Evolutionary conservation across 2,888 invertebrate species (phyloP).

Genomic region (Acronicta psi): DNA sequence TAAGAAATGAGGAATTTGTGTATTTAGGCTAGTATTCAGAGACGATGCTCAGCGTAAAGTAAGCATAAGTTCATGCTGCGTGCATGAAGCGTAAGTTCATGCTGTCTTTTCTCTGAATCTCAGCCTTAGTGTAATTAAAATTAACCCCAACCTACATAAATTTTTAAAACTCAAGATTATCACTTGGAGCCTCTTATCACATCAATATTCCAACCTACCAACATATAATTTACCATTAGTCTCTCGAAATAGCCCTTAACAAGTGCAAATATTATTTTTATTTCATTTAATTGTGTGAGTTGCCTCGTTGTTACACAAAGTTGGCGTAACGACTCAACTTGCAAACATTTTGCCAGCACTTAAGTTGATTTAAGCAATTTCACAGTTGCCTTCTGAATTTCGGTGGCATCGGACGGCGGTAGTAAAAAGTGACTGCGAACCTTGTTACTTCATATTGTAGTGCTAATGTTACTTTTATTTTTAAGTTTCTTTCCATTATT

Average conservation of each 20-base stretch:
- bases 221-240: constrained; percentile 21
- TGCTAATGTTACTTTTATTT: not conserved
- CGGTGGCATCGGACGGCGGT: constrained; percentile 31
- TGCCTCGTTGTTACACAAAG: constrained; percentile 26
- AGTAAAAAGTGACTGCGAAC: constrained; percentile 21
- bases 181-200: constrained; percentile 12
- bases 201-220: constrained; percentile 12
- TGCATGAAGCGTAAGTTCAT: too few relatives aligned
- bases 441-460: constrained; percentile 36
- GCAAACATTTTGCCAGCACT: constrained; percentile 34
- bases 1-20: too few relatives aligned
- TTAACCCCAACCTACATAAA: not conserved
- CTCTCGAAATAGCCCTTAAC: constrained; percentile 25
- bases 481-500: not conserved
- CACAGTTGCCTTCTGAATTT: constrained; percentile 38
- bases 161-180: constrained; percentile 13
- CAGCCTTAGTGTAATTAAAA: too few relatives aligned
- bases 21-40: too few relatives aligned
- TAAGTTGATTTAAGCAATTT: constrained; percentile 49
- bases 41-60: too few relatives aligned
- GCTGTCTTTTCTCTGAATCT: too few relatives aligned
- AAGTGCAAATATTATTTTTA: constrained; percentile 45
- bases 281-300: constrained; percentile 42
- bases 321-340: constrained; percentile 41
- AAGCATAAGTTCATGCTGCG: too few relatives aligned